Base-by-base conservation (phyloP, 2,113 vertebrate genomes). In the Corynorhinus townsendii region DNA sequence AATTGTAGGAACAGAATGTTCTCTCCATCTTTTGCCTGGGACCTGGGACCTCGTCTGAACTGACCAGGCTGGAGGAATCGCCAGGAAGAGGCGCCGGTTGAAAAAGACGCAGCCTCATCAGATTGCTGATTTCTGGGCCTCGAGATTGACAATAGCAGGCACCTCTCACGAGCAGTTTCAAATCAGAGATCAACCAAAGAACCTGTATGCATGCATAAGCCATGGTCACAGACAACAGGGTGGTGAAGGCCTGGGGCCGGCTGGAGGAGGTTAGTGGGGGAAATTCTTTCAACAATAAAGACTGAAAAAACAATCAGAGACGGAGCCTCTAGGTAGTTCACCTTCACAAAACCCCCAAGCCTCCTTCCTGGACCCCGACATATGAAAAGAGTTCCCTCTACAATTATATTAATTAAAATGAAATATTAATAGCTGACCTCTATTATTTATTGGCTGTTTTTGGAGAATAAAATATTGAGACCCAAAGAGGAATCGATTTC, bases 371-470 rank as follows among this genome's bases (percentile, higher is more conserved):
- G 45, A 77, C 69, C 86, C 88, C 59, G 75, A 86, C 83, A 68
- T 90, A 96, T 96, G 87, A 96, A 92, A 93, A 95, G 94, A 92
- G 79, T 86, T 94, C 95, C 66, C 52, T 79, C 75, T 62, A 82
- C 92, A 89, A 96, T 95, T 96, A 88, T 93, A 96, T 92, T 95
- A 97, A 97, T 95, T 95, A 92, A 96, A 96, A 96, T 97, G 56
- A 94, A 97, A 96, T 95, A 95, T 95, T 97, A 92, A 96, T 95
- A 76, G 49, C 86, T 86, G 79, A 40, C 79, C 75, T 96, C 89
- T 89, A 95, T 96, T 95, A 96, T 96, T 97, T 93, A 97, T 96
- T 64, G 62, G 79, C 86, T 87, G 79, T 95, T 96, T 96, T 52
- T 0, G 56, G 90, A 91, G 75, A 92, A 90, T 97, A 84, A 96